Base-by-base conservation (phyloP, 2,888 invertebrate species). In the Machimus rusticus region DNA sequence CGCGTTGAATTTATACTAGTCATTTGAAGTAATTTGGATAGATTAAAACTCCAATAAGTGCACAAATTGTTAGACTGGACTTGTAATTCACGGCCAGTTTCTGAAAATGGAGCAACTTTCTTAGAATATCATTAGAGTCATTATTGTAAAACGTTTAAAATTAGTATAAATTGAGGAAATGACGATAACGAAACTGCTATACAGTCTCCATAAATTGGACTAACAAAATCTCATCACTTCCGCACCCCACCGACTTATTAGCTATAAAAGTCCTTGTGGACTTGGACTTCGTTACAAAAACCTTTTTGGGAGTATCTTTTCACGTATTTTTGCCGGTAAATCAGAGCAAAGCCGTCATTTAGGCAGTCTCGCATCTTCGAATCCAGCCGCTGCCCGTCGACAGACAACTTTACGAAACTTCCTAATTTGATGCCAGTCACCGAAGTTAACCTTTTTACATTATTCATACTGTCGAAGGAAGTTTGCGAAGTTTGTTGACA, bases 391-490 rank as follows among this genome's bases (percentile, higher is more conserved):
- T 16, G 16, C 76, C 76, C 76, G 16, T 76, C 76, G 76, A 34
- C 76, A n/a, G 76, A 31, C 76, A 37, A 66, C 66, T 76, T 37
- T 76, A 76, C 34, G 19, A 76, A 76, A 76, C 34, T 78, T 19
- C 39, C 19, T 39, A 43, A 78, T 78, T 78, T 78, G 23, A 16
- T 37, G 76, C 34, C 37, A 78, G 43, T 78, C 43, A 78, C 46
- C 78, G 3, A 78, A 43, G 39, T 43, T 23, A 78, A 78, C 78
- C 78, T 78, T 78, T 78, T 78, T 78, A 23, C 43, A 78, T 78
- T 78, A 78, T 78, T 78, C 78, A 78, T 78, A 28, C 37, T 5
- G n/a, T 2, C 43, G 37, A 43, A 78, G 78, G 78, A 78, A 78
- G 78, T 43, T 78, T 51, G 14, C 78, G 23, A 46, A 39, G 23